Conservation (phyloP, 2,888 invertebrate genomes). For the Perdita meconis region DNA sequence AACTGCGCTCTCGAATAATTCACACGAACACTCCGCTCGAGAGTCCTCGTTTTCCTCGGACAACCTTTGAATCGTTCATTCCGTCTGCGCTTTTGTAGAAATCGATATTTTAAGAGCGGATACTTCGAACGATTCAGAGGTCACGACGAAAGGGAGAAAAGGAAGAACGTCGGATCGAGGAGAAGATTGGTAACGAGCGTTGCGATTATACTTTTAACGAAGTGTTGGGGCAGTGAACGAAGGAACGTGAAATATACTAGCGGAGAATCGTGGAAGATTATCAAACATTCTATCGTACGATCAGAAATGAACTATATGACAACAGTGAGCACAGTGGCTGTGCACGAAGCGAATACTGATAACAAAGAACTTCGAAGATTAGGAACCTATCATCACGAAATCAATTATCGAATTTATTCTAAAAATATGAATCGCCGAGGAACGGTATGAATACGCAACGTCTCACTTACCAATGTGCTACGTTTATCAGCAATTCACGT, state of each 20-base stretch:
- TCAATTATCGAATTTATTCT: conserved; percentile 3
- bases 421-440: conserved; percentile 3
- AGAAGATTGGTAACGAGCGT: conserved; percentile 16
- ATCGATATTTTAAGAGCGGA: conserved; percentile 60
- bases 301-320: not conserved
- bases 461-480: not conserved
- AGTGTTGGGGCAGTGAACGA: not conserved
- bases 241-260: not conserved
- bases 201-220: conserved; percentile 20
- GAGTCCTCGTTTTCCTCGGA: conserved; percentile 60
- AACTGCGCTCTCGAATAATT: conserved; percentile 58
- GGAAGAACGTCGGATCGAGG: not conserved
- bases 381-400: too few relatives aligned
- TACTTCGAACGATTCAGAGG: conserved; percentile 56
- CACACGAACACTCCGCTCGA: conserved; percentile 52
- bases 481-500: conserved; percentile 2
- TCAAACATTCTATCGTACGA: not conserved
- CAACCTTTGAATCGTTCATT: conserved; percentile 68
- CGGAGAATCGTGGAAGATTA: not conserved
- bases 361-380: too few relatives aligned
- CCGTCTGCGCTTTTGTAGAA: conserved; percentile 56
- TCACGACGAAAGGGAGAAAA: not conserved
- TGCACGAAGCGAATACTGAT: not conserved
- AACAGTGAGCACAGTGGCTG: not conserved
- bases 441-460: conserved; percentile 5